Evolutionary conservation across 1,140 invertebrate species (phyloP).

Genomic region (Leptestheria dahalacensis): DNA sequence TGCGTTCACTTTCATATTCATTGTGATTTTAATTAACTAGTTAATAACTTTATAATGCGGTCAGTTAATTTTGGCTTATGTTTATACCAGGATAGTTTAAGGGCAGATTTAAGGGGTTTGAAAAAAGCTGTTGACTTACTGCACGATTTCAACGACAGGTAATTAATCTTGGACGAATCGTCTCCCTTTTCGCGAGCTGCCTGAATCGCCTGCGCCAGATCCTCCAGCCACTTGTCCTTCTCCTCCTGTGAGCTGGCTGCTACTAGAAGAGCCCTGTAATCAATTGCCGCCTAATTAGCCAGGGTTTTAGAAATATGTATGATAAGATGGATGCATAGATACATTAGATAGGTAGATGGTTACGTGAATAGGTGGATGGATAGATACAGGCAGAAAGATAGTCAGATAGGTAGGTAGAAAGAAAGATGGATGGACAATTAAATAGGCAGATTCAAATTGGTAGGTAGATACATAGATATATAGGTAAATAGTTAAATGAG

Average conservation of each 20-base stretch:
- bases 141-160: constrained; percentile 60
- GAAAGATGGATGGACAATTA: too few species aligned
- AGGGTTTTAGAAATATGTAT: constrained; percentile 2
- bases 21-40: too few species aligned
- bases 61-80: too few species aligned
- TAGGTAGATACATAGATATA: too few species aligned
- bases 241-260: constrained; percentile 68
- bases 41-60: too few species aligned
- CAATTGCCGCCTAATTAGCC: not conserved
- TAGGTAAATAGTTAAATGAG: too few species aligned
- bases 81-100: not conserved
- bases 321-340: not conserved
- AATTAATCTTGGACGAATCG: constrained; percentile 39
- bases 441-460: too few species aligned
- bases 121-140: constrained; percentile 38
- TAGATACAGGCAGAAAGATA: too few species aligned
- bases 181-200: constrained; percentile 45
- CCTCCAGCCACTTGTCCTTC: constrained; percentile 71
- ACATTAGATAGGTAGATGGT: constrained; percentile 3
- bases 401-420: too few species aligned
- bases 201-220: constrained; percentile 55
- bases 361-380: too few species aligned
- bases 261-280: constrained; percentile 42
- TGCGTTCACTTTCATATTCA: too few species aligned
- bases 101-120: not conserved